Evolutionary conservation across 2,888 invertebrate species (phyloP).

Genomic region (Platypus cylindrus): DNA sequence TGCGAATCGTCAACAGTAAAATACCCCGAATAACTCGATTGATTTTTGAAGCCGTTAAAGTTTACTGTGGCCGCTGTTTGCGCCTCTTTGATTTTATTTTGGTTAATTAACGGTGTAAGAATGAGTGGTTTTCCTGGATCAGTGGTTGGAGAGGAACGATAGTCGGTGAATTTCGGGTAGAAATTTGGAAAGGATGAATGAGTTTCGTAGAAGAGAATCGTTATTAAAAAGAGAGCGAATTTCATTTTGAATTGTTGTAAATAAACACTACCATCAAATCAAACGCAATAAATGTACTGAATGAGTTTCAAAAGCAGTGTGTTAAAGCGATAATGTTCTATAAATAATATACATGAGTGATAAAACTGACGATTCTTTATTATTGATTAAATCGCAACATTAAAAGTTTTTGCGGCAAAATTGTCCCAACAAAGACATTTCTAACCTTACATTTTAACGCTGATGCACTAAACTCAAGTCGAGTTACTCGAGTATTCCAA

Average conservation of each 20-base stretch:
- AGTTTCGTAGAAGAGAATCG: background rate
- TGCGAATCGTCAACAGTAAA: slow-evolving; percentile 67
- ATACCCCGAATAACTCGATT: slow-evolving; percentile 66
- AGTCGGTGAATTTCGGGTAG: slow-evolving; percentile 8
- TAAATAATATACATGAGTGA: slow-evolving; percentile 1
- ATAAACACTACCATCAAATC: no score
- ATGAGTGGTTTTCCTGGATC: slow-evolving; percentile 51
- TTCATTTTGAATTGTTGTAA: no score
- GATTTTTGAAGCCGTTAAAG: slow-evolving; percentile 43
- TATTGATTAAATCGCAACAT: no score
- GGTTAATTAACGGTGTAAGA: slow-evolving; percentile 60
- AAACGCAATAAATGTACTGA: no score
- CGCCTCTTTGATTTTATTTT: slow-evolving; percentile 55
- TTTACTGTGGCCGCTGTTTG: slow-evolving; percentile 39
- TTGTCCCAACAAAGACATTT: no score
- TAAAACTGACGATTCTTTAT: background rate
- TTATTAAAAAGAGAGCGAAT: background rate
- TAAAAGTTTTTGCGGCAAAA: no score
- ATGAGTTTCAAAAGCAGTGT: no score
- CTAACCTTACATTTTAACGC: no score
- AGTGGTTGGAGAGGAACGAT: slow-evolving; percentile 1
- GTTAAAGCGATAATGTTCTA: no score
- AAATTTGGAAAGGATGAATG: slow-evolving; percentile 12
- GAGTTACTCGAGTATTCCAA: no score
- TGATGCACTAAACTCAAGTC: no score